Percentiles rank a stretch among this genome's conserved stretches.
phyloP scores from a whole-genome alignment of 2,888 invertebrate genomes.

The Mythimna lalbum region DNA sequence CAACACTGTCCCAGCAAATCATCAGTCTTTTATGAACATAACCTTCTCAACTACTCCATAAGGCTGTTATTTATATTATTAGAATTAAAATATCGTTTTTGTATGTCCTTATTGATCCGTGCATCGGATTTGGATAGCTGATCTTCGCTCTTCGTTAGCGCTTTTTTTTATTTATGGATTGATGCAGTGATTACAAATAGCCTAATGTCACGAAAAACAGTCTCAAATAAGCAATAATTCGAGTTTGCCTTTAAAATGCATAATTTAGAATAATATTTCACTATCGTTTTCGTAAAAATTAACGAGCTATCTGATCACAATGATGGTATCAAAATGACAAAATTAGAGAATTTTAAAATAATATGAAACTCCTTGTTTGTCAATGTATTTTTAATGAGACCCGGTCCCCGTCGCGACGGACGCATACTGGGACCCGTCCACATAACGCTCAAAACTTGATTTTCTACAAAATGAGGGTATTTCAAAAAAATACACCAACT shows the following conservation, averaged over 20 bases:
- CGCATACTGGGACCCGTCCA: too few relatives aligned
- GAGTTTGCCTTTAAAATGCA: slow-evolving; percentile 24
- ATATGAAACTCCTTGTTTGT: slow-evolving; percentile 9
- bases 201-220: not conserved
- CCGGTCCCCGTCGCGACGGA: too few relatives aligned
- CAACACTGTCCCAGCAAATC: slow-evolving; percentile 85
- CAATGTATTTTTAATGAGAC: slow-evolving; percentile 2
- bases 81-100: slow-evolving; percentile 62
- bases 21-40: slow-evolving; percentile 80
- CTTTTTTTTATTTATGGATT: slow-evolving; percentile 36
- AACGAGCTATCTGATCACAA: not conserved
- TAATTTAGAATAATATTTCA: slow-evolving; percentile 23
- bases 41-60: slow-evolving; percentile 49
- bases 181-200: slow-evolving; percentile 8
- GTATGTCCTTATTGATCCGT: slow-evolving; percentile 46
- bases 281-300: slow-evolving; percentile 16
- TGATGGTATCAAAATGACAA: not conserved
- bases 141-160: slow-evolving; percentile 39
- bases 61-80: slow-evolving; percentile 69
- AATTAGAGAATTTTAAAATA: slow-evolving; percentile 6
- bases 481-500: too few relatives aligned
- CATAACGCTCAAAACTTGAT: too few relatives aligned
- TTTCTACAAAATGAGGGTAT: too few relatives aligned
- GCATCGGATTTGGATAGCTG: slow-evolving; percentile 47
- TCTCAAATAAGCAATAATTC: slow-evolving; percentile 32